Base-by-base conservation (phyloP, 2,797 vertebrate species). In the Parauchenoglanis ngamensis region DNA sequence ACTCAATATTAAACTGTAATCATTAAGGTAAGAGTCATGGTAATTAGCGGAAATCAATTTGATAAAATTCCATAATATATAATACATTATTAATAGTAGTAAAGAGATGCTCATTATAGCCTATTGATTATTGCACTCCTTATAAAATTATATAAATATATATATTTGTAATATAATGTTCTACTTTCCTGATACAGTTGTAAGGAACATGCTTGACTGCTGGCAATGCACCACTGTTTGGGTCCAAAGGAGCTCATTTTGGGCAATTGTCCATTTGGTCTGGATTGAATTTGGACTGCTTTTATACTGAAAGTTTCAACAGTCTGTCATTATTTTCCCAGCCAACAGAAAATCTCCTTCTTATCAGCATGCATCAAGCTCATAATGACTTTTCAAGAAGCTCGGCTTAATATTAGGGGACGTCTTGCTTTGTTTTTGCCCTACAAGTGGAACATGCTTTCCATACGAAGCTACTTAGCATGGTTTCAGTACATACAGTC, bases 351-450 rank as follows among this genome's bases (percentile, higher is more conserved):
- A 88, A 76, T 88, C 73, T 49, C 57, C 44, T 63, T 83, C 79
- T 87, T 87, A 88, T 88, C 84, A 88, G 61, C 21, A 61, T 35
- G 65, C 73, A 84, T 72, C 6, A 81, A 44, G 35, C 57, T 56
- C 35, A 63, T 86, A 85, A 88, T 85, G 78, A 17, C 46, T 89
- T 86, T 89, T 87, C 86, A 83, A 88, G 87, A 70, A 70, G 46
- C 31, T 54, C 35, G 44, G 12, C 7, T 59, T 85, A 57, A 76
- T 65, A 78, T 75, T 63, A 79, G 17, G n/a, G 70, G 49, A 21
- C 35, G 40, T 75, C 44, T 70, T 79, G 75, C 46, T 73, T 77
- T 82, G 57, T 31, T 65, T 82, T 76, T 87, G 88, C 65, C 57
- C 67, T 23, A 77, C 49, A 75, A 70, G 84, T 73, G 46, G 78